phyloP scores from a whole-genome alignment of 2,797 vertebrate species.

The Acridotheres tristis region DNA sequence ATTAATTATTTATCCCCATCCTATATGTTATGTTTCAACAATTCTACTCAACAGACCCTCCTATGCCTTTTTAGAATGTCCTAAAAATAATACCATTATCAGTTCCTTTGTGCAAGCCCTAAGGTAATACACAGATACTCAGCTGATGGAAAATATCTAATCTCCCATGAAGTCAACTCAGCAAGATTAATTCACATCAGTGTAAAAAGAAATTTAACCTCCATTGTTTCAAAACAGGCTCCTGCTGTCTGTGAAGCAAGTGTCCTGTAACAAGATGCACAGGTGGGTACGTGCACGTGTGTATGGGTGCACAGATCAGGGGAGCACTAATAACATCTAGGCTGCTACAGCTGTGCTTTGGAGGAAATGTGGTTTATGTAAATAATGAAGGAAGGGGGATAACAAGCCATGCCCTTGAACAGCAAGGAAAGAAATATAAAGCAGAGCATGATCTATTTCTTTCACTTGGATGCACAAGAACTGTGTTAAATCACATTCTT shows the following conservation, averaged over 20 bases:
- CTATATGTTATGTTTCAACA: neutral
- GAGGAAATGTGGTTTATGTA: neutral
- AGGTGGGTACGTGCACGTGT: neutral
- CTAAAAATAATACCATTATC: neutral
- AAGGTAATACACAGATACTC: neutral
- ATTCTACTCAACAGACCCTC: neutral
- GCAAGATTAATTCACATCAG: neutral
- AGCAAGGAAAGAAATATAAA: neutral
- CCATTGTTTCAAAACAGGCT: neutral
- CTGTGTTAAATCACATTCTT: neutral
- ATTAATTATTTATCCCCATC: neutral
- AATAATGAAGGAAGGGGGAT: neutral
- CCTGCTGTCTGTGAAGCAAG: neutral
- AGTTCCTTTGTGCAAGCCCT: neutral
- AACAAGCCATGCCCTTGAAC: slow-evolving; percentile 7
- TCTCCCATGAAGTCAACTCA: neutral
- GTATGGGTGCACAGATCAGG: neutral
- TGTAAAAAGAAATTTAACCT: neutral
- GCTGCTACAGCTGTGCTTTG: neutral
- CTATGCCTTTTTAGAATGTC: neutral
- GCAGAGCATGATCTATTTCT: neutral
- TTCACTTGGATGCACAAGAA: slow-evolving; percentile 1
- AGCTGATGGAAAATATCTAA: neutral
- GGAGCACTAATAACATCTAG: neutral
- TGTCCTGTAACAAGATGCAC: neutral